Base-by-base conservation (phyloP, 2,797 vertebrate species). In the Tangara arthus region DNA sequence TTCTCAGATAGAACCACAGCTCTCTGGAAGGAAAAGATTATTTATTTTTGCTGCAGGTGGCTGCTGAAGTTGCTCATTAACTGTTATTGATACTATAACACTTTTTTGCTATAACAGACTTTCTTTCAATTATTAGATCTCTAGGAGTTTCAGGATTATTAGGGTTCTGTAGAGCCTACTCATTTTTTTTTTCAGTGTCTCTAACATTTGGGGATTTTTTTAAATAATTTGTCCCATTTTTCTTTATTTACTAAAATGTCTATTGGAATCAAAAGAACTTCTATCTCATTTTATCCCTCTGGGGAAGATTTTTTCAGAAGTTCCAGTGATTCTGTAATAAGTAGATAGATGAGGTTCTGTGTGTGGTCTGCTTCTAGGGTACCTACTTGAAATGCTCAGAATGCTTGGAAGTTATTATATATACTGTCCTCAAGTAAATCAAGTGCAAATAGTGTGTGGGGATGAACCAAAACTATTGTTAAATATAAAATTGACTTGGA, bases 21-120 rank as follows among this genome's bases (percentile, higher is more conserved):
- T 87, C 88, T 72, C 87, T 78, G 75, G 57, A 69, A 90, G 78
- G 55, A 71, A 68, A 50, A 69, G 73, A 68, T 91, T 90, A 90
- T 93, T 94, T 95, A 77, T 95, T 95, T 90, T 73, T 72, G 32
- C 57, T 86, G 80, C 59, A 60, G 69, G 80, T 50, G 53, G 84
- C 94, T 95, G 90, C 79, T 87, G 78, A 79, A 93, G 85, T 47
- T 94, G 65, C 64, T 97, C 63, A 91, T 93, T 95, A 94, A 52
- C 66, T 87, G 75, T 87, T 96, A 94, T 89, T 87, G 94, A 93
- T 91, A 77, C 77, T 24, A 4, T 50, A 71, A 76, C 30, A 75
- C 52, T 90, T 95, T 80, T 80, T 52, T 89, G 63, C 69, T 89
- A 21, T 60, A 73, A 55, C 34, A 76, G 75, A 60, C 87, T 94